A percentile compares a stretch with the other conserved stretches of the same genome.
These are phyloP conservation scores for Alectoris magna DNA, from an alignment of 2,797 vertebrate species.

Conservation along the genomic window DNA sequence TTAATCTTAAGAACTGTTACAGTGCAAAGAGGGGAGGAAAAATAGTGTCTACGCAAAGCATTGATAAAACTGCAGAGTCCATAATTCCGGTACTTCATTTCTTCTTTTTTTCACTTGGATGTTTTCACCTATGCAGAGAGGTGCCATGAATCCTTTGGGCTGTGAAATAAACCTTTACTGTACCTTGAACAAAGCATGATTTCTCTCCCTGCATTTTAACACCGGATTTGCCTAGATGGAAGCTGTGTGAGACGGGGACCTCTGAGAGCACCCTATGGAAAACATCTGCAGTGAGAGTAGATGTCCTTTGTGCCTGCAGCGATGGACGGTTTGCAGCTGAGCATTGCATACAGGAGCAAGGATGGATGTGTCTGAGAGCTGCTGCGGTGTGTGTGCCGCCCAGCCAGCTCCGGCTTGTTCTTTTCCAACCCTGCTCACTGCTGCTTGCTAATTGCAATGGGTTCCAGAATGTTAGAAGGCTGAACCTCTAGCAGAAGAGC, in stretches of 20 bases:
- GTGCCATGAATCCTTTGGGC: neutral
- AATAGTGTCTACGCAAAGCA: fast-evolving
- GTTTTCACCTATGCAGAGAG: neutral
- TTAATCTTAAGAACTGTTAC: neutral
- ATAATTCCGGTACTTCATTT: neutral
- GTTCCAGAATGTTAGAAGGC: neutral
- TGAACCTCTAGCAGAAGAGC: neutral
- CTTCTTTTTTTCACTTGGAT: neutral
- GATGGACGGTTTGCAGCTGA: neutral
- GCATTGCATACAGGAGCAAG: fast-evolving
- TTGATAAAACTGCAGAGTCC: neutral
- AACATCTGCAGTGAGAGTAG: neutral
- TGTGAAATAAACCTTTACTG: neutral
- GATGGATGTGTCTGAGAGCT: neutral
- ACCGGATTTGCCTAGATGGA: neutral
- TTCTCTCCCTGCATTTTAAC: neutral
- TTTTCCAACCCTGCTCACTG: neutral
- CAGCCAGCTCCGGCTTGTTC: neutral
- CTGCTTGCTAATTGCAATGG: fast-evolving
- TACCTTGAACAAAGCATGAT: neutral
- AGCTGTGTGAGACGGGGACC: neutral
- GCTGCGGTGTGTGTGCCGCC: neutral
- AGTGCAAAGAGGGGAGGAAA: neutral
- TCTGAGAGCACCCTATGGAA: neutral
- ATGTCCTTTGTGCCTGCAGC: neutral